Conservation (phyloP, 2,888 invertebrate species). For the Acronicta leporina region DNA sequence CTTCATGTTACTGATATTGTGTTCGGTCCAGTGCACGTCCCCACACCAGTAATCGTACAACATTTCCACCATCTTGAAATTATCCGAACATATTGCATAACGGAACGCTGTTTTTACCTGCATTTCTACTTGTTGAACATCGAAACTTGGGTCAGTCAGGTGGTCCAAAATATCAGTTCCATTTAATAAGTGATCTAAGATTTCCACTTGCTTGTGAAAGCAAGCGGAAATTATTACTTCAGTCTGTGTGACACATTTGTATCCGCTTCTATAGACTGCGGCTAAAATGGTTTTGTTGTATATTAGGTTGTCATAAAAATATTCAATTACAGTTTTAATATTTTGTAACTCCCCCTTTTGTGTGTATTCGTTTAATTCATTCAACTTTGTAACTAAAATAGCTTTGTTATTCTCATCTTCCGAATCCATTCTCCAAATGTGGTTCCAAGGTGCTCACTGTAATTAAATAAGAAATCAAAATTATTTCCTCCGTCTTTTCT, state of each 20-base stretch:
- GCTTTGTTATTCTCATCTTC: too few species aligned
- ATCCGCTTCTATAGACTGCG: background rate
- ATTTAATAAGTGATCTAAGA: slow-evolving; percentile 17
- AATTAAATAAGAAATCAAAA: too few species aligned
- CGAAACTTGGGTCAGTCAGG: slow-evolving; percentile 9
- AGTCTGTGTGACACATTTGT: slow-evolving; percentile 9
- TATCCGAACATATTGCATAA: slow-evolving; percentile 13
- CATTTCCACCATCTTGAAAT: slow-evolving; percentile 31
- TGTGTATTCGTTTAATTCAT: slow-evolving; percentile 7
- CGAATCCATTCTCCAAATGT: too few species aligned
- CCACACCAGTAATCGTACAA: slow-evolving; percentile 44
- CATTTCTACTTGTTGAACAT: slow-evolving; percentile 7
- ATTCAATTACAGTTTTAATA: slow-evolving; percentile 1
- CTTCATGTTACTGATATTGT: slow-evolving; percentile 5
- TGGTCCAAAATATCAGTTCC: slow-evolving; percentile 27
- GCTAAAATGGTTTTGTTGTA: slow-evolving; percentile 5
- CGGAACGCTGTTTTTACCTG: slow-evolving; percentile 22
- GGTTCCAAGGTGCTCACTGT: too few species aligned
- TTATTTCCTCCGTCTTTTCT: too few species aligned
- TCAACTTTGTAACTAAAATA: slow-evolving; percentile 5
- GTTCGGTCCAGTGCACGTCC: slow-evolving; percentile 26
- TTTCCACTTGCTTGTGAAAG: slow-evolving; percentile 3
- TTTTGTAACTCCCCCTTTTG: background rate
- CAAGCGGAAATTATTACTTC: slow-evolving; percentile 40
- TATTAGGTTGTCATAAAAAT: slow-evolving; percentile 6